A percentile compares a stretch with the other conserved stretches of the same genome.
Conservation (phyloP, 2,888 invertebrate species). For the Himalopsyche anomala region DNA sequence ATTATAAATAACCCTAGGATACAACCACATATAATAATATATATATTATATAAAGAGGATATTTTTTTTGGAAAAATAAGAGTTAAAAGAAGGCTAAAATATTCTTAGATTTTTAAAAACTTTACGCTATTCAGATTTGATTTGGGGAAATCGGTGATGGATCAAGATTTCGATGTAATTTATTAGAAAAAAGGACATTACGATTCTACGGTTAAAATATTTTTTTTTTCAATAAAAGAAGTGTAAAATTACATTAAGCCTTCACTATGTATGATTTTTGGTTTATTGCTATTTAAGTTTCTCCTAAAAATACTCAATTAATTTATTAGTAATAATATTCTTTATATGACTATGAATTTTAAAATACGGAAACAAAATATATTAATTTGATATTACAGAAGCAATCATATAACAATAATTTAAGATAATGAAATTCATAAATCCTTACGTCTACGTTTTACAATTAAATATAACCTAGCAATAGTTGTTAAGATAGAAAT, state of each 20-base stretch:
- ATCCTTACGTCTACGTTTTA: constrained; percentile 46
- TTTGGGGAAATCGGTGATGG: background rate
- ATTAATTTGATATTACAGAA: constrained; percentile 55
- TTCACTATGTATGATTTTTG: constrained; percentile 70
- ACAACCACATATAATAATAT: constrained; percentile 61
- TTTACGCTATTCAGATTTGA: background rate
- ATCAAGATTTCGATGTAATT: constrained; percentile 10
- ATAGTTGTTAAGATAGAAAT: constrained; percentile 50
- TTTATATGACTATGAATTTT: constrained; percentile 50
- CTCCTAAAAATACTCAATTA: constrained; percentile 60
- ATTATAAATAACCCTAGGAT: constrained; percentile 60
- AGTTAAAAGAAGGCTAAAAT: constrained; percentile 24
- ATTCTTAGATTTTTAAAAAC: constrained; percentile 2
- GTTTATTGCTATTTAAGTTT: constrained; percentile 76
- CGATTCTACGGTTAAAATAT: constrained; percentile 16
- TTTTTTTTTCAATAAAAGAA: constrained; percentile 23
- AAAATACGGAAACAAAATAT: constrained; percentile 60
- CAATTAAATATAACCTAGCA: constrained; percentile 45
- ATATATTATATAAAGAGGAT: background rate
- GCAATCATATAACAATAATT: constrained; percentile 58
- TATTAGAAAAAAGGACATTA: constrained; percentile 17
- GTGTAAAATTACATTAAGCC: constrained; percentile 45
- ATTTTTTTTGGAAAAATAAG: constrained; percentile 16
- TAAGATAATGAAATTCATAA: constrained; percentile 47
- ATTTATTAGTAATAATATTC: constrained; percentile 59